These are phyloP conservation scores for Papilio glaucus DNA, from an alignment of 1,140 invertebrate species.

Conservation along the genomic window DNA sequence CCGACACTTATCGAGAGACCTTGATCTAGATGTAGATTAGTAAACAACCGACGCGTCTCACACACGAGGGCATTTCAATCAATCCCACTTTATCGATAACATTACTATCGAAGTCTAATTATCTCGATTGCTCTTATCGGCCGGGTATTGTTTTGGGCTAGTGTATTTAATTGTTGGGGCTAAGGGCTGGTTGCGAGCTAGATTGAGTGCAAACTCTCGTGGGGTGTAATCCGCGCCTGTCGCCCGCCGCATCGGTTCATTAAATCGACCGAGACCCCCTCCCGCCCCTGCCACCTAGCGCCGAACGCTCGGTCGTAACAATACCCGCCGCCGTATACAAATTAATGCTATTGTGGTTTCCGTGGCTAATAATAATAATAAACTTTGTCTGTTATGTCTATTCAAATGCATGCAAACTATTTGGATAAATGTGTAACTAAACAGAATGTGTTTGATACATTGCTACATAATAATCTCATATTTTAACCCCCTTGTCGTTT, in stretches of 20 bases:
- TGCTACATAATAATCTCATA: background rate
- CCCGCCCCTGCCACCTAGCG: slow-evolving; percentile 44
- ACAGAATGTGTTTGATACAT: background rate
- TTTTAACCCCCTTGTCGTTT: background rate
- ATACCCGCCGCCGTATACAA: slow-evolving; percentile 68
- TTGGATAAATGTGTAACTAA: slow-evolving; percentile 11
- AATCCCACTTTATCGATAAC: slow-evolving; percentile 45
- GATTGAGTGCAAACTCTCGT: slow-evolving; percentile 80
- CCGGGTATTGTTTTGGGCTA: slow-evolving; percentile 75
- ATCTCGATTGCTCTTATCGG: slow-evolving; percentile 73
- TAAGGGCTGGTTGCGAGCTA: slow-evolving; percentile 79
- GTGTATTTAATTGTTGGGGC: slow-evolving; percentile 80
- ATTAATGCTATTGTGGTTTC: slow-evolving; percentile 77
- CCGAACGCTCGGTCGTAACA: slow-evolving; percentile 41
- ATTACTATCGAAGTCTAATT: slow-evolving; percentile 65
- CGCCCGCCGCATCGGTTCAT: slow-evolving; percentile 78
- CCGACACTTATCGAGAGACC: slow-evolving; percentile 31
- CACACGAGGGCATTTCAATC: slow-evolving; percentile 41
- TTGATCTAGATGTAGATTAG: slow-evolving; percentile 33
- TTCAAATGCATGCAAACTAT: slow-evolving; percentile 34
- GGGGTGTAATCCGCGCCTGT: slow-evolving; percentile 77
- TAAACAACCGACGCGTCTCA: background rate
- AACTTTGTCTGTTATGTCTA: slow-evolving; percentile 30
- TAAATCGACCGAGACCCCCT: slow-evolving; percentile 63
- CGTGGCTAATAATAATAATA: slow-evolving; percentile 60